Conservation (phyloP, 2,888 invertebrate species). For the Coelogynopora nodosa region DNA sequence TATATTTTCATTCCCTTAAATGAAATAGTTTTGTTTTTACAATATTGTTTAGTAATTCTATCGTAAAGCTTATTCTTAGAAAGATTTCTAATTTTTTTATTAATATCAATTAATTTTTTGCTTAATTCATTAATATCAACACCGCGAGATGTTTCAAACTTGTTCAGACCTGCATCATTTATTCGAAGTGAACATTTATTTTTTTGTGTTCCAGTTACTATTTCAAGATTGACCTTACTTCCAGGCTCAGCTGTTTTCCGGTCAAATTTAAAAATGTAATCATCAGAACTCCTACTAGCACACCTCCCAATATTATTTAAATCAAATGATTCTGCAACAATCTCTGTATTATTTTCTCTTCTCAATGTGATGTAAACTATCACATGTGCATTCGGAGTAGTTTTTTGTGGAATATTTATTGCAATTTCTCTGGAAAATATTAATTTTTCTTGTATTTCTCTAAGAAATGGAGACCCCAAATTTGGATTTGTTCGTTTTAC, state of each 20-base stretch:
- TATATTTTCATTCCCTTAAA: constrained; percentile 21
- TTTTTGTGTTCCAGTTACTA: not conserved
- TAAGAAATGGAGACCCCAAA: not conserved
- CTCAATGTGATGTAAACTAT: not conserved
- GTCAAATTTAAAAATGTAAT: constrained; percentile 12
- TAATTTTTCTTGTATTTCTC: not conserved
- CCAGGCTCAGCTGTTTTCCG: not conserved
- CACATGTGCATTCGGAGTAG: not conserved
- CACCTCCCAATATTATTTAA: not conserved
- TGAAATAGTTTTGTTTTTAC: not conserved
- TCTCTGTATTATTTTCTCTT: not conserved
- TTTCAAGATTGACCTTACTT: not conserved
- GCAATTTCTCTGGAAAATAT: not conserved
- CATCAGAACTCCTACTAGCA: not conserved
- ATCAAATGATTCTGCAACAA: constrained; percentile 35
- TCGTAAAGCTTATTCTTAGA: not conserved
- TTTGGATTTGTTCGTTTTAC: not conserved
- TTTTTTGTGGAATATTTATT: not conserved
- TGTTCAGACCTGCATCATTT: not conserved
- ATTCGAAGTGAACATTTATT: constrained; percentile 32
- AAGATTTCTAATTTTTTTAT: constrained; percentile 25
- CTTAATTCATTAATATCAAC: constrained; percentile 31
- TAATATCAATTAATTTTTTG: constrained; percentile 30
- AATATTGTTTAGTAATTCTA: not conserved
- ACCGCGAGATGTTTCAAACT: constrained; percentile 11